Conservation (phyloP, 2,888 invertebrate genomes). For the Meandrusa payeni region DNA sequence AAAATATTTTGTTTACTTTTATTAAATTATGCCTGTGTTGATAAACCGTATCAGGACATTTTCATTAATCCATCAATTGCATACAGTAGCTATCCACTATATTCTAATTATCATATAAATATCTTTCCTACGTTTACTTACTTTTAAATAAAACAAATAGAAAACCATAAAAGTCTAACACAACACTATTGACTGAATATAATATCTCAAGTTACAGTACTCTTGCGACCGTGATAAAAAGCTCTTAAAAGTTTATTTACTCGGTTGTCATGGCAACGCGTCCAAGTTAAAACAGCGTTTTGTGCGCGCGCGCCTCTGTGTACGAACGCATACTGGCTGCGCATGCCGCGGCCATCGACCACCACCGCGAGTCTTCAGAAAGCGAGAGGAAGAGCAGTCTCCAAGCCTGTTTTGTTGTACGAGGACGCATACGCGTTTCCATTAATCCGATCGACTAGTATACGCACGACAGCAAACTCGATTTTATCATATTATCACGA, state of each 20-base stretch:
- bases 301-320: constrained; percentile 69
- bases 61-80: too few species aligned
- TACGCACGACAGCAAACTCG: too few species aligned
- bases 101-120: too few species aligned
- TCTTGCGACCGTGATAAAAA: constrained; percentile 26
- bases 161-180: constrained; percentile 17
- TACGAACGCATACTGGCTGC: constrained; percentile 66
- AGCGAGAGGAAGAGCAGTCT: constrained; percentile 72
- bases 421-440: constrained; percentile 65
- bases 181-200: constrained; percentile 16
- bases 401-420: constrained; percentile 65
- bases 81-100: too few species aligned
- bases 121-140: constrained; percentile 10
- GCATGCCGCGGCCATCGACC: constrained; percentile 51
- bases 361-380: constrained; percentile 61
- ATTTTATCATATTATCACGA: too few species aligned
- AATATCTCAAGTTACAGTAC: constrained; percentile 29
- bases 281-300: constrained; percentile 62
- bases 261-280: constrained; percentile 74
- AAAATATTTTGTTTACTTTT: too few species aligned
- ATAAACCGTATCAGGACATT: too few species aligned
- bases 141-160: constrained; percentile 10
- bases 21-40: too few species aligned
- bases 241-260: constrained; percentile 52
- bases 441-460: constrained; percentile 37